Conservation (phyloP, 2,113 vertebrate genomes). For the Prolemur simus region DNA sequence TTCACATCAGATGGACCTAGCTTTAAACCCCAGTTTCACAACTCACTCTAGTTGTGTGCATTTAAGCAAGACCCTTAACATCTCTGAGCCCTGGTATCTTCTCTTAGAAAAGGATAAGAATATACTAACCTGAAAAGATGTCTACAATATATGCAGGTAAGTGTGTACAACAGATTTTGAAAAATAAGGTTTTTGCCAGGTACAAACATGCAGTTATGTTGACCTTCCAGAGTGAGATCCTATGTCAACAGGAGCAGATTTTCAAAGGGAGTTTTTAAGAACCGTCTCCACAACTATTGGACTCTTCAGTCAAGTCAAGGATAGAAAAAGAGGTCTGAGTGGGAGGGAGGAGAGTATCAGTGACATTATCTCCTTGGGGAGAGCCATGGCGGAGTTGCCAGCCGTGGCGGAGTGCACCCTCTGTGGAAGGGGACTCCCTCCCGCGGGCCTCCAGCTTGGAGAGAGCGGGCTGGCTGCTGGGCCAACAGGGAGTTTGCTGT, state of each 20-base stretch:
- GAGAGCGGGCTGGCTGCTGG: not conserved
- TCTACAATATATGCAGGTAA: not conserved
- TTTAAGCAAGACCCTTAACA: not conserved
- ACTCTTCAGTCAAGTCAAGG: not conserved
- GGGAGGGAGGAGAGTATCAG: not conserved
- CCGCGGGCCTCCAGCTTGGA: too few relatives aligned
- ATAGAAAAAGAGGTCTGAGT: not conserved
- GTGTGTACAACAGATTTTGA: not conserved
- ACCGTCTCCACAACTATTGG: not conserved
- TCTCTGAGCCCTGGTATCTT: not conserved
- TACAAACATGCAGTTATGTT: not conserved
- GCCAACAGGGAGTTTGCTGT: not conserved
- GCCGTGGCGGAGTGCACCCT: fast-evolving
- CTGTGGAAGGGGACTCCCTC: fast-evolving
- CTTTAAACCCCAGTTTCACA: not conserved
- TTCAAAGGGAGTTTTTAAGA: not conserved
- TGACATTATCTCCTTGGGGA: too few relatives aligned
- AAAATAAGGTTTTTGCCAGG: not conserved
- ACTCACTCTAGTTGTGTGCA: not conserved
- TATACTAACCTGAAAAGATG: not conserved
- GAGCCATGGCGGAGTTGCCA: not conserved
- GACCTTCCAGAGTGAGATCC: not conserved
- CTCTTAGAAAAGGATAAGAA: not conserved
- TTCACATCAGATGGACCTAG: not conserved
- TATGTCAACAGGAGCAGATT: not conserved